Evolutionary conservation across 2,888 invertebrate genomes (phyloP).

Genomic region (Aspidiotus destructor): DNA sequence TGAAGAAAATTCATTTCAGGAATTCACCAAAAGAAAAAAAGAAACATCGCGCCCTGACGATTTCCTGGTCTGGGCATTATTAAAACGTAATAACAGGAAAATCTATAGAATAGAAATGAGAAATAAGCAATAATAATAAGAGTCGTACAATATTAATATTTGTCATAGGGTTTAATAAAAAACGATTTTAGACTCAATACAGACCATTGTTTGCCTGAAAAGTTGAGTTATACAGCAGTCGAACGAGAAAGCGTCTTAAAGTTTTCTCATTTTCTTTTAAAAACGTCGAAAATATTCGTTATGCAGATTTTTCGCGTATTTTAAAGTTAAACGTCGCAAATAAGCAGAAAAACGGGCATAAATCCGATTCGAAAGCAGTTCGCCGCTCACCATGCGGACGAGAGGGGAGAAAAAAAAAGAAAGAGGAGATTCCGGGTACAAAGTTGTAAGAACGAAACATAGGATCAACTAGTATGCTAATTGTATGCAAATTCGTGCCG

Average conservation of each 20-base stretch:
- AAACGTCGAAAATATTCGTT: conserved; percentile 23
- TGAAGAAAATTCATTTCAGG: no score
- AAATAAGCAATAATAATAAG: no score
- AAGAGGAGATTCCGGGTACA: conserved; percentile 5
- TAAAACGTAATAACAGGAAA: no score
- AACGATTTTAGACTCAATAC: no score
- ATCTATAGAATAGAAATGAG: no score
- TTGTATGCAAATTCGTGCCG: conserved; percentile 30
- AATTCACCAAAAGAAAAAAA: no score
- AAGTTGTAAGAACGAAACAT: conserved; percentile 28
- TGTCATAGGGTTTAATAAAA: no score
- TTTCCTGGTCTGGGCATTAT: no score
- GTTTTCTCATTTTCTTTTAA: conserved; percentile 30
- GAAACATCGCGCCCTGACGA: no score
- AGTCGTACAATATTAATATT: no score
- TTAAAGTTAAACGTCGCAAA: conserved; percentile 31
- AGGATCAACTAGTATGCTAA: conserved; percentile 34
- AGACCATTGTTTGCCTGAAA: no score
- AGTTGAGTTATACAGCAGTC: not conserved
- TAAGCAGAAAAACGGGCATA: conserved; percentile 31
- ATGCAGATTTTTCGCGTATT: conserved; percentile 26
- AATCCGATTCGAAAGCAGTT: conserved; percentile 26
- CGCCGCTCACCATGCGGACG: not conserved
- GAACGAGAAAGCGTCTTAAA: conserved; percentile 14
- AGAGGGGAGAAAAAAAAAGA: conserved; percentile 1